These are phyloP conservation scores for Agonopterix alstromeriana DNA, from an alignment of 2,888 invertebrate genomes.

Conservation along the genomic window DNA sequence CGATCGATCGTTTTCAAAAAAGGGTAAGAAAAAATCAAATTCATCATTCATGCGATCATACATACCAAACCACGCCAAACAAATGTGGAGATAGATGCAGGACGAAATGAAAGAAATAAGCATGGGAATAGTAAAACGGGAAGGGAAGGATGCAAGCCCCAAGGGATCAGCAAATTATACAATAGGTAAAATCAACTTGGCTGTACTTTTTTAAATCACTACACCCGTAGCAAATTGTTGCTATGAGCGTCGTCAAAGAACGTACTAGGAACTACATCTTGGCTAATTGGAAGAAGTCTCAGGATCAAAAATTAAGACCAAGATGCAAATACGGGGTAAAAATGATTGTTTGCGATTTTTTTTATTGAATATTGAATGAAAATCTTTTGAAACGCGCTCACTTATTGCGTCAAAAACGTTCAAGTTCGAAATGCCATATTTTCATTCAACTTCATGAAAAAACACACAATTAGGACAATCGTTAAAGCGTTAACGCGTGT, in stretches of 20 bases:
- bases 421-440: slow-evolving; percentile 9
- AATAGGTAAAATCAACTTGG: slow-evolving; percentile 51
- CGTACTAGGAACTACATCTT: too few relatives aligned
- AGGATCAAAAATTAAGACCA: too few relatives aligned
- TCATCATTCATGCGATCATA: slow-evolving; percentile 30
- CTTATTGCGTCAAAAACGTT: too few relatives aligned
- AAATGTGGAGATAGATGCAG: slow-evolving; percentile 43
- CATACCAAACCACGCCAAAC: slow-evolving; percentile 36
- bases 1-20: too few relatives aligned
- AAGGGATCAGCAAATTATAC: slow-evolving; percentile 48
- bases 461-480: slow-evolving; percentile 13
- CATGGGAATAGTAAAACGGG: slow-evolving; percentile 22
- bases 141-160: slow-evolving; percentile 54
- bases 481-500: slow-evolving; percentile 17
- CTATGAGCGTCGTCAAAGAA: slow-evolving; percentile 7
- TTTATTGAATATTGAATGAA: slow-evolving; percentile 25
- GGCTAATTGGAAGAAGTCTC: too few relatives aligned
- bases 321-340: slow-evolving; percentile 1
- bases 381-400: slow-evolving; percentile 5
- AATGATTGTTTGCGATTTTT: slow-evolving; percentile 37
- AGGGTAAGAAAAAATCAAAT: slow-evolving; percentile 5
- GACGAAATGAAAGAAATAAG: slow-evolving; percentile 44
- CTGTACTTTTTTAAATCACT: slow-evolving; percentile 51
- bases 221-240: slow-evolving; percentile 5
- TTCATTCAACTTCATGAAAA: slow-evolving; percentile 26